Evolutionary conservation across 2,888 invertebrate species (phyloP).

Genomic region (Hoplodrina blanda): DNA sequence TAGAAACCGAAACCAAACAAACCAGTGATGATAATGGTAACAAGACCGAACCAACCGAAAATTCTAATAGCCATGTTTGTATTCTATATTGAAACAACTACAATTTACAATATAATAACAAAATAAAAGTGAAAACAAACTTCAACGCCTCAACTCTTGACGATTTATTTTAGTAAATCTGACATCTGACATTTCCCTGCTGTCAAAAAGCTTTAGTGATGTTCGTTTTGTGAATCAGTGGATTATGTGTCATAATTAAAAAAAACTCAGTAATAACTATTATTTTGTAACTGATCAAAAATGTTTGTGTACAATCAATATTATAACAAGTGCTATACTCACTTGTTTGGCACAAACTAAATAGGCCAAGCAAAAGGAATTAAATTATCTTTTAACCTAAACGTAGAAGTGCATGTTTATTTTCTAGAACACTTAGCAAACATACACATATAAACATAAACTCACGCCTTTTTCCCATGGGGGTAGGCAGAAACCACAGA

Average conservation of each 20-base stretch:
- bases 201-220: constrained; percentile 46
- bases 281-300: neutral
- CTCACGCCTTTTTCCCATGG: no score
- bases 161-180: constrained; percentile 62
- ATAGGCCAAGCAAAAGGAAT: neutral
- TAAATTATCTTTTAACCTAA: neutral
- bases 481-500: no score
- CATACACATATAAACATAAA: no score
- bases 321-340: no score
- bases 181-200: constrained; percentile 30
- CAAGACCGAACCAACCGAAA: constrained; percentile 82
- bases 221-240: neutral
- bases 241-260: neutral
- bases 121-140: constrained; percentile 69
- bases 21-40: constrained; percentile 83
- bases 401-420: no score
- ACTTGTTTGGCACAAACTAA: neutral
- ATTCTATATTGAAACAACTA: constrained; percentile 56
- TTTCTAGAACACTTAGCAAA: no score
- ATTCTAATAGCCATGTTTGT: constrained; percentile 77
- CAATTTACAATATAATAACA: constrained; percentile 67
- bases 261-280: neutral
- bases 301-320: no score
- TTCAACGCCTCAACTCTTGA: constrained; percentile 63
- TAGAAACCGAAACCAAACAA: constrained; percentile 85